Conservation (phyloP, 2,113 vertebrate genomes). For the Proteles cristata region DNA sequence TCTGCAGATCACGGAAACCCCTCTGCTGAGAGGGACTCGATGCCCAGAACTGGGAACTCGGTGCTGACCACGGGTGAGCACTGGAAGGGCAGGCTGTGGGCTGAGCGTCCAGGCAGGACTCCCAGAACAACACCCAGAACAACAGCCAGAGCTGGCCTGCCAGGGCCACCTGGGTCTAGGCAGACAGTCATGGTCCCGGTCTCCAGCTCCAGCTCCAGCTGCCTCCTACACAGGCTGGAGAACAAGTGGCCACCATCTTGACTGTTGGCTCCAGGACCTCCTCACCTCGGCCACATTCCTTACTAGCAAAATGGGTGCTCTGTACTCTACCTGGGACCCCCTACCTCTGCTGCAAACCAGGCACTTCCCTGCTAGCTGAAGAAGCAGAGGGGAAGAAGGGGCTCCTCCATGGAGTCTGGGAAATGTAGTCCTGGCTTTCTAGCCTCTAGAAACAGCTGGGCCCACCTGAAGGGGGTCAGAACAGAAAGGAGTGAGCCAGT, state of each 20-base stretch:
- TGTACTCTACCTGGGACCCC: background rate
- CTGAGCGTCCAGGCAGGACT: background rate
- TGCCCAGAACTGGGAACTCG: background rate
- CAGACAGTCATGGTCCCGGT: background rate
- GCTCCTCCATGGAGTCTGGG: background rate
- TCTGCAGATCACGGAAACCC: background rate
- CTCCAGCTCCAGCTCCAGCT: background rate
- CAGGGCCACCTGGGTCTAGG: background rate
- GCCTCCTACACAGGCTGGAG: background rate
- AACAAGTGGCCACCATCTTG: background rate
- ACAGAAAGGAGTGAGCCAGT: background rate
- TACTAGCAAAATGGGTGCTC: background rate
- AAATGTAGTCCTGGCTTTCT: background rate
- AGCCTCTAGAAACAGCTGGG: too few relatives aligned
- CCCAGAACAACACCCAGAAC: background rate
- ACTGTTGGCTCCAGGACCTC: background rate
- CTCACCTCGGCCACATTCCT: background rate
- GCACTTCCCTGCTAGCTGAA: background rate
- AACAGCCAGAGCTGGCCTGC: background rate
- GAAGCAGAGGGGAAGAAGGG: background rate
- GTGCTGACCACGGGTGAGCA: background rate
- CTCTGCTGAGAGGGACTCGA: too few relatives aligned
- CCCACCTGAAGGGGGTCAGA: accelerated
- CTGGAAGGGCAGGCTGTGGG: too few relatives aligned
- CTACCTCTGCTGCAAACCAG: background rate